Conservation (phyloP, 2,888 invertebrate genomes). For the Seladonia tumulorum region DNA sequence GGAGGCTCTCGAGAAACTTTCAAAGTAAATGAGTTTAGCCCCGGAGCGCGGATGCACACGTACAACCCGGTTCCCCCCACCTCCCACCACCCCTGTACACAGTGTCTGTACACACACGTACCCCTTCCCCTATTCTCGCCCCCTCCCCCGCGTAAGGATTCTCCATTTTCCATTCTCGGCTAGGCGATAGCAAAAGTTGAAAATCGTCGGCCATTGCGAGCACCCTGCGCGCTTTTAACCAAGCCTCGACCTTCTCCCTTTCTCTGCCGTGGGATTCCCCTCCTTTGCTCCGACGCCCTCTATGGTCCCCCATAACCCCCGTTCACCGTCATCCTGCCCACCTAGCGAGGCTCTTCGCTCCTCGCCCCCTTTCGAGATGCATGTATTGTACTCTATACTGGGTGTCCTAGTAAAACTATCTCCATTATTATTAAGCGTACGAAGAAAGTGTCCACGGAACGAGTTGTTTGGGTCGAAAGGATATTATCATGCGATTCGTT, state of each 20-base stretch:
- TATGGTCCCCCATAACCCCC: constrained; percentile 1
- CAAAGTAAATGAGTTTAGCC: constrained; percentile 77
- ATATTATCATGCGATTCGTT: background rate
- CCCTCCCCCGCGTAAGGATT: constrained; percentile 68
- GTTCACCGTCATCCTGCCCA: constrained; percentile 20
- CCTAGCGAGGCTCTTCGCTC: constrained; percentile 12
- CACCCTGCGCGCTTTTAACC: constrained; percentile 79
- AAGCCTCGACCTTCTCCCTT: constrained; percentile 62
- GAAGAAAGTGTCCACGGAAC: background rate
- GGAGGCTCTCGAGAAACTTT: constrained; percentile 71
- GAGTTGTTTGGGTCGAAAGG: background rate
- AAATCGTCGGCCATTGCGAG: constrained; percentile 78
- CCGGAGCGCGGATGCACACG: constrained; percentile 46
- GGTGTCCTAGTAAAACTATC: constrained; percentile 4
- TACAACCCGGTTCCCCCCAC: background rate
- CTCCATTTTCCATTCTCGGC: constrained; percentile 78
- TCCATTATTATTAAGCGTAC: background rate
- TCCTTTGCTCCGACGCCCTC: background rate
- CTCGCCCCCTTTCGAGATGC: constrained; percentile 13
- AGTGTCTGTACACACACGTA: constrained; percentile 30
- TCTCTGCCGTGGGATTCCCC: constrained; percentile 6
- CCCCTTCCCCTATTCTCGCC: constrained; percentile 23
- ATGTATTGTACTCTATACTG: background rate
- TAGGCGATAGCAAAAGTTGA: constrained; percentile 79
- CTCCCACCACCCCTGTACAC: background rate